A percentile compares a stretch with the other conserved stretches of the same genome.
These are phyloP conservation scores for Leucosticte australis DNA, from an alignment of 2,113 vertebrate genomes.

Conservation along the genomic window DNA sequence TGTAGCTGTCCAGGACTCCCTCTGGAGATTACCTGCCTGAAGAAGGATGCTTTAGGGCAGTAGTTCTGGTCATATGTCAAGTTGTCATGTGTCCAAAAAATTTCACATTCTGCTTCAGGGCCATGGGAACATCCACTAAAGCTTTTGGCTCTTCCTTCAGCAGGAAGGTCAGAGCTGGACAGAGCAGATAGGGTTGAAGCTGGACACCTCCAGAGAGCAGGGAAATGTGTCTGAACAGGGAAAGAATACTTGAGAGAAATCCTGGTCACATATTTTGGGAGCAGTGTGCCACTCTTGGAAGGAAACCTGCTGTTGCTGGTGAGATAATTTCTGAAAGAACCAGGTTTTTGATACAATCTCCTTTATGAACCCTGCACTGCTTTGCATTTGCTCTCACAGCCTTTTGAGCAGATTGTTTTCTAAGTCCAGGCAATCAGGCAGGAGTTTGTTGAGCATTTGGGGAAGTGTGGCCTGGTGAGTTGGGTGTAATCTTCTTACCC, in stretches of 20 bases:
- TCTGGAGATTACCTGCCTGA: background rate
- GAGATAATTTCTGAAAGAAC: background rate
- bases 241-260: background rate
- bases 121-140: background rate
- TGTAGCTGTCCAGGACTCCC: background rate
- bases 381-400: background rate
- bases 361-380: background rate
- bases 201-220: background rate
- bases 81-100: rapidly evolving
- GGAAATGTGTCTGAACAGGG: background rate
- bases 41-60: background rate
- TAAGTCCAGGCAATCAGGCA: background rate
- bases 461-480: background rate
- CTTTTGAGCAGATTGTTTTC: background rate
- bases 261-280: background rate
- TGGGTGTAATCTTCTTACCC: background rate
- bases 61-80: background rate
- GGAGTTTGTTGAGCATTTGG: background rate
- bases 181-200: background rate
- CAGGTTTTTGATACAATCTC: background rate
- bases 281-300: background rate
- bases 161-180: background rate
- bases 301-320: background rate
- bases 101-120: background rate
- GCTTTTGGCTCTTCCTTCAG: background rate